Evolutionary conservation across 2,113 vertebrate genomes (phyloP), one percentile per base, ranked within the genome.

Genomic region (Hemiprocne comata): DNA sequence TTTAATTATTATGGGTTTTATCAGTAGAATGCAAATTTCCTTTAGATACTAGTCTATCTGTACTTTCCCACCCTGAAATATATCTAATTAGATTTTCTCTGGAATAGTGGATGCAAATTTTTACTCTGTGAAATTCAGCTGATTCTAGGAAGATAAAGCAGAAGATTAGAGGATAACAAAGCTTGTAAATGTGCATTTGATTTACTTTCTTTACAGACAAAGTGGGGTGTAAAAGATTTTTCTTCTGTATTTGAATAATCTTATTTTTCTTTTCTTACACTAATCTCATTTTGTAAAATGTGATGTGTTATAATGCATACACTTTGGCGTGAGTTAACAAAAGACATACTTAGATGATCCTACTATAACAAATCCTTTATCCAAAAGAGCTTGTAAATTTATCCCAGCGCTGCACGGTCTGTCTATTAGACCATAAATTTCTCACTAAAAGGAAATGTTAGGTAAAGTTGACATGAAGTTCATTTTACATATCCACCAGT

Each of bases 71-170:
- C 70, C 75, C 42, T 53, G 74, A 46, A 93, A 97, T 94, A 89
- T 74, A 79, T 94, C 75, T 97, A 98, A 98, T 98, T 97, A 96
- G 78, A 89, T 96, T 96, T 88, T 97, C 96, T 88, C 93, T 96
- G 85, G 89, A 97, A 95, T 85, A 94, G n/a, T 97, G 78, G 67
- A 93, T 96, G 91, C 65, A 95, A 86, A 98, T 97, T 94, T 93
- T 34, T 42, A 50, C 44, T 89, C 85, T 75, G 19, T 95, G 66
- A 97, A 97, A 96, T 90, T 93, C 91, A 95, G 44, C 72, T 91
- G 96, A 97, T 97, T 95, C 54, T 90, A 28, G 85, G 74, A 86
- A 90, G 96, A 94, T 97, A 97, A 96, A 96, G 61, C 44, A 86
- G 64, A 86, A 95, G 84, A 97, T 95, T 78, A 89, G 58, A 93